These are phyloP conservation scores for Penaeus monodon DNA, from an alignment of 2,888 invertebrate species.

Conservation along the genomic window DNA sequence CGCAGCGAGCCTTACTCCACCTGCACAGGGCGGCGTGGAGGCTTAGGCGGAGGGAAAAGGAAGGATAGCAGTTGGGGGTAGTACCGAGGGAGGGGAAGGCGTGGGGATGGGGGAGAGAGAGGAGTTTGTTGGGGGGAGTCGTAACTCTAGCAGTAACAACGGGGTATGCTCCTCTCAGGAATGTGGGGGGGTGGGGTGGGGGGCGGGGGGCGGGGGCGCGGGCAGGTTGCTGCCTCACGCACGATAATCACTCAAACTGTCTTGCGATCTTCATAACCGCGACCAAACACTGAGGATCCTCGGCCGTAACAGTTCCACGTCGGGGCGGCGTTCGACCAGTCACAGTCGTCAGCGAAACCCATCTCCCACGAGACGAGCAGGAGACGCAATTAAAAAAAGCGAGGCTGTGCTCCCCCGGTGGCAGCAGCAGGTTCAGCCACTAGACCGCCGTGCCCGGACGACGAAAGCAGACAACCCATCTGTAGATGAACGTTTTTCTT, in stretches of 20 bases:
- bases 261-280: not conserved
- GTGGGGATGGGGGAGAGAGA: not conserved
- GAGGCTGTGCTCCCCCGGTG: not conserved
- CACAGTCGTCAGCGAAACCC: too few relatives aligned
- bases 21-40: constrained; percentile 9
- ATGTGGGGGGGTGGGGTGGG: constrained; percentile 37
- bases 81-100: not conserved
- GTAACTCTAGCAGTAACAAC: constrained; percentile 49
- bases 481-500: constrained; percentile 10
- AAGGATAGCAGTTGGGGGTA: not conserved
- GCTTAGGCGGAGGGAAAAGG: not conserved
- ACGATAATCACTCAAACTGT: constrained; percentile 12
- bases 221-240: constrained; percentile 33
- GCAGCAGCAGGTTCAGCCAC: constrained; percentile 25
- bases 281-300: not conserved
- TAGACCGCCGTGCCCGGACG: constrained; percentile 14
- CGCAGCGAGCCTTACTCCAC: constrained; percentile 26
- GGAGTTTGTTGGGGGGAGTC: constrained; percentile 23
- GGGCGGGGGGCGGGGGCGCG: too few relatives aligned
- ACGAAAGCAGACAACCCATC: constrained; percentile 26
- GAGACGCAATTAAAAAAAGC: not conserved
- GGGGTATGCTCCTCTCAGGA: constrained; percentile 52
- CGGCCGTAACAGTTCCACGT: too few relatives aligned
- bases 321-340: too few relatives aligned
- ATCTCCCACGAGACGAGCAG: too few relatives aligned